Conservation (phyloP, 2,797 vertebrate genomes). For the Microchirus variegatus region DNA sequence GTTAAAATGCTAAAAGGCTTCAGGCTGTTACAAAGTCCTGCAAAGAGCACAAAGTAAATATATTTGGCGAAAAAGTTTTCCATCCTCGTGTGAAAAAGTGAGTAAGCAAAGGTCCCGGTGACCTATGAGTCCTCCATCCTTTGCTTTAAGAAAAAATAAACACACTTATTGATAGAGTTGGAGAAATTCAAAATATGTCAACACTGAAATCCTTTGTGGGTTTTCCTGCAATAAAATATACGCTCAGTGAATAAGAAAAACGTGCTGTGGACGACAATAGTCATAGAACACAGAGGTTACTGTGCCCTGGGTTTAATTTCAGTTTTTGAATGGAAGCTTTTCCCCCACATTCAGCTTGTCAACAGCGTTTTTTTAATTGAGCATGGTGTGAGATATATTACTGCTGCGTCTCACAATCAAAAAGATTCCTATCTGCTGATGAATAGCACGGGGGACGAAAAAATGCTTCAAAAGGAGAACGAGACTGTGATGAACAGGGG, state of each 20-base stretch:
- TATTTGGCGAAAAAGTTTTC: too few species aligned
- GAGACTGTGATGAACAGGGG: not conserved
- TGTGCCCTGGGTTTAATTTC: conserved; percentile 40
- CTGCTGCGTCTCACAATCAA: conserved; percentile 44
- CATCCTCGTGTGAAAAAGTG: too few species aligned
- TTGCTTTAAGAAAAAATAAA: too few species aligned
- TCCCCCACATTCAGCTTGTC: conserved; percentile 14
- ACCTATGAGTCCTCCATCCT: too few species aligned
- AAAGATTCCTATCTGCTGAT: conserved; percentile 60
- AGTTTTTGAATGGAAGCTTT: conserved; percentile 38
- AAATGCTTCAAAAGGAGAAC: conserved; percentile 46
- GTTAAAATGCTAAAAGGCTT: too few species aligned
- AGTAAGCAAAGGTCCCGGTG: too few species aligned
- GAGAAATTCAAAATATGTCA: too few species aligned
- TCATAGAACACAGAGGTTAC: conserved; percentile 11
- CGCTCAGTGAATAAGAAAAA: not conserved
- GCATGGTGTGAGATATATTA: conserved; percentile 31
- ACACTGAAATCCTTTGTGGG: not conserved
- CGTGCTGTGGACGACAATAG: not conserved
- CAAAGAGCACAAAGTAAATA: too few species aligned
- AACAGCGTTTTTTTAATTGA: conserved; percentile 51
- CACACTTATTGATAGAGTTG: too few species aligned
- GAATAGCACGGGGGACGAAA: conserved; percentile 44
- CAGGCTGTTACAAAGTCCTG: too few species aligned
- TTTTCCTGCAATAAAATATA: too few species aligned